Percentiles rank a stretch among this genome's conserved stretches.
These are phyloP conservation scores for Leptobrachium ailaonicum DNA, from an alignment of 2,113 vertebrate species.

Conservation along the genomic window DNA sequence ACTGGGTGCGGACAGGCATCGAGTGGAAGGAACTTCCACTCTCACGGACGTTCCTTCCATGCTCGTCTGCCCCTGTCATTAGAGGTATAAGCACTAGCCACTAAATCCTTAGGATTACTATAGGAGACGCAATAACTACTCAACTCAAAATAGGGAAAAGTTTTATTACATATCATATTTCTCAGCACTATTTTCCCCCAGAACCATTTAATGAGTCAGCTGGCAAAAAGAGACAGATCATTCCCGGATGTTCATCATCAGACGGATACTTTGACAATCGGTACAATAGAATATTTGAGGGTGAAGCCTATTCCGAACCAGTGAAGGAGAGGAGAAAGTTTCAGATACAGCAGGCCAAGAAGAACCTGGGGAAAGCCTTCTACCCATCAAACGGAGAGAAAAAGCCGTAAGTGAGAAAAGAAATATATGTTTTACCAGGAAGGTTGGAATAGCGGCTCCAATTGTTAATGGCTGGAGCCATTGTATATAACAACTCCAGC, in stretches of 20 bases:
- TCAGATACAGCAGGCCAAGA: constrained; percentile 77
- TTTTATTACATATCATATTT: too few species aligned
- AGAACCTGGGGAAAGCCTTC: constrained; percentile 80
- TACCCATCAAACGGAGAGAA: constrained; percentile 76
- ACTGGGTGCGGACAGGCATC: too few species aligned
- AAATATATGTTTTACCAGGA: too few species aligned
- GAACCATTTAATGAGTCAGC: constrained; percentile 77
- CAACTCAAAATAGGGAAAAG: not conserved
- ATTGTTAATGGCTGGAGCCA: too few species aligned
- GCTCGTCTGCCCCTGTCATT: too few species aligned
- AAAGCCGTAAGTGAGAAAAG: constrained; percentile 68
- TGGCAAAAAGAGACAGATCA: constrained; percentile 78
- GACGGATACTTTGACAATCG: constrained; percentile 79
- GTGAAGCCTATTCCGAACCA: constrained; percentile 72
- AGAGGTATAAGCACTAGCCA: too few species aligned
- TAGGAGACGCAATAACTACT: not conserved
- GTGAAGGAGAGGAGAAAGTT: constrained; percentile 71
- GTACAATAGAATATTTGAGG: constrained; percentile 76
- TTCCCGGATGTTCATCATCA: constrained; percentile 71
- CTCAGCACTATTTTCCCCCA: too few species aligned
- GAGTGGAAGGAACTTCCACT: too few species aligned
- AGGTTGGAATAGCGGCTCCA: too few species aligned
- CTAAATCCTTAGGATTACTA: too few species aligned
- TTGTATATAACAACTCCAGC: too few species aligned
- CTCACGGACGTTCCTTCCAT: too few species aligned